Evolutionary conservation across 1,140 invertebrate species (phyloP), one percentile per base, ranked within the genome.

Genomic region (Pachyrhynchus sulphureomaculatus): DNA sequence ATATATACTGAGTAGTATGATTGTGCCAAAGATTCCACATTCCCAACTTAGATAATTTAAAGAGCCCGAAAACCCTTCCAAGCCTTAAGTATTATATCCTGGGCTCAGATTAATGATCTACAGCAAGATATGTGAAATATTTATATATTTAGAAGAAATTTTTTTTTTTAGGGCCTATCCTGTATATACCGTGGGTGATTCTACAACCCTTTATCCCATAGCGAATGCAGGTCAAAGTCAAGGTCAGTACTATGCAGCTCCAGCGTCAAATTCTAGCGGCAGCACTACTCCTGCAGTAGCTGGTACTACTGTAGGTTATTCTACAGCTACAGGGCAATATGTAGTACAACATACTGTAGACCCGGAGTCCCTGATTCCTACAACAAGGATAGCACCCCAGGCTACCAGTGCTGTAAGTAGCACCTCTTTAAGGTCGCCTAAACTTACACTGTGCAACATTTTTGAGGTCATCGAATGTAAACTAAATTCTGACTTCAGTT

Each of bases 121-220:
- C n/a, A n/a, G n/a, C n/a, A n/a, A n/a, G n/a, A n/a, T n/a, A n/a
- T n/a, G n/a, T n/a, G n/a, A n/a, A n/a, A n/a, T n/a, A n/a, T n/a
- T n/a, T n/a, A n/a, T n/a, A n/a, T n/a, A n/a, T n/a, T n/a, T n/a
- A n/a, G n/a, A n/a, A n/a, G n/a, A n/a, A n/a, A n/a, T n/a, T n/a
- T n/a, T n/a, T n/a, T 4, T 4, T 52, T 52, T 41, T 41, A 90
- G 90, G 85, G 84, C 87, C 64, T 93, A 92, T 80, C 89, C 89
- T 59, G 89, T 93, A 32, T 93, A 92, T 74, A 88, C 88, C 54
- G 90, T 92, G 58, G 88, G 87, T 5, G 87, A 88, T 74, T 82
- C 85, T 62, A 51, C 60, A 1, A 83, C 86, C 1, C 84, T 90
- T 79, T 90, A 90, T 72, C 80, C 86, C 68, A 80, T 85, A 62